These are phyloP conservation scores for Sternotherus odoratus DNA, from an alignment of 2,797 vertebrate species.

Conservation along the genomic window DNA sequence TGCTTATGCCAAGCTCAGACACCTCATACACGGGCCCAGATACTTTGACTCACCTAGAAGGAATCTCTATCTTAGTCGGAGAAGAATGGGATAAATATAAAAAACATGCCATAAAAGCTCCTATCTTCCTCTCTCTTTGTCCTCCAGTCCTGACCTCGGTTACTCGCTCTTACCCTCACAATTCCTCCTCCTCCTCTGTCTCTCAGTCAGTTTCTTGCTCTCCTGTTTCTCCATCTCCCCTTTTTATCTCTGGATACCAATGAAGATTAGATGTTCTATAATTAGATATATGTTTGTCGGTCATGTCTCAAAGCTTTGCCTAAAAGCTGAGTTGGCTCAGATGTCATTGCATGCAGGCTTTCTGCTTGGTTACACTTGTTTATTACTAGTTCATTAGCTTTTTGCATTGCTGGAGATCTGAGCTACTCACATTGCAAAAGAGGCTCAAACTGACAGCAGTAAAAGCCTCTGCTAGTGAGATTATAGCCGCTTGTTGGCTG, in stretches of 20 bases:
- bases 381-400: conserved; percentile 77
- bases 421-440: conserved; percentile 66
- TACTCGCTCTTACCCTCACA: rapidly evolving
- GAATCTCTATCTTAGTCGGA: background rate
- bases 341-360: conserved; percentile 60
- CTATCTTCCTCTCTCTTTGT: background rate
- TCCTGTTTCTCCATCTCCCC: background rate
- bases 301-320: conserved; percentile 4
- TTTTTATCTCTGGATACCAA: conserved; percentile 53
- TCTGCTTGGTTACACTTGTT: conserved; percentile 77
- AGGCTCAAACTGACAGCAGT: conserved; percentile 72
- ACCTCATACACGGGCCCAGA: background rate
- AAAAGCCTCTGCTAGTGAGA: conserved; percentile 76
- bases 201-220: background rate
- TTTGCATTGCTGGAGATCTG: conserved; percentile 71
- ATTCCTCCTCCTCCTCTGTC: background rate
- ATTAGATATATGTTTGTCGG: conserved; percentile 5
- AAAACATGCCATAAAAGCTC: rapidly evolving
- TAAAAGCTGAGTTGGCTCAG: conserved; percentile 61
- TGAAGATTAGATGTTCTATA: conserved; percentile 51
- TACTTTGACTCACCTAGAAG: rapidly evolving
- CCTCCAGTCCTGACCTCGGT: background rate
- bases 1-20: rapidly evolving
- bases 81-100: background rate
- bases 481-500: conserved; percentile 66